Evolutionary conservation across 1,140 invertebrate genomes (phyloP).

Genomic region (Bicyclus anynana): DNA sequence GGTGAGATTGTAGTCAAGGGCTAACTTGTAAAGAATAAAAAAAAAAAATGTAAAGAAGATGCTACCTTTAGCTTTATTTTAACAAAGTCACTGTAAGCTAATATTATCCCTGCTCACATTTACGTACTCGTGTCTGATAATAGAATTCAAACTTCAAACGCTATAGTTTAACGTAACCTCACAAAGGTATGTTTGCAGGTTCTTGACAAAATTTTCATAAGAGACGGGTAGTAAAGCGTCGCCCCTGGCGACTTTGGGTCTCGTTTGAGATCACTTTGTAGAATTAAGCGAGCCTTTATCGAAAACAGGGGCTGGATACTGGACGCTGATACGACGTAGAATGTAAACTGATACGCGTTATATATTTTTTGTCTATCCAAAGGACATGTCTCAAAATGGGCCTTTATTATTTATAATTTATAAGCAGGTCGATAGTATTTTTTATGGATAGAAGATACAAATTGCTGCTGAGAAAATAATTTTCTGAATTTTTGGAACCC

Average conservation of each 20-base stretch:
- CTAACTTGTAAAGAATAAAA: too few species aligned
- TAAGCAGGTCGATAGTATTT: too few species aligned
- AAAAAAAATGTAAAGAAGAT: too few species aligned
- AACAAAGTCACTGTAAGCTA: neutral
- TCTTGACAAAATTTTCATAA: conserved; percentile 58
- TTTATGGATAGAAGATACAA: too few species aligned
- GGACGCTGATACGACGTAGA: conserved; percentile 15
- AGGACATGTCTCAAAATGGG: neutral
- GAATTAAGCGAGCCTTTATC: conserved; percentile 63
- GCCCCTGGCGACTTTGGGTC: conserved; percentile 54
- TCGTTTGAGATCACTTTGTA: conserved; percentile 64
- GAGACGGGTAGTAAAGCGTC: conserved; percentile 56
- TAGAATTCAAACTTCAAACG: conserved; percentile 2
- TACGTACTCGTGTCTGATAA: neutral
- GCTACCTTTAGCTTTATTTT: too few species aligned
- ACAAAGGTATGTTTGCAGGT: conserved; percentile 21
- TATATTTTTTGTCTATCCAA: neutral
- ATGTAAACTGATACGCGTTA: neutral
- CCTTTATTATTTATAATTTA: neutral
- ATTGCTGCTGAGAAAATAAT: too few species aligned
- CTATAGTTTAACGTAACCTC: conserved; percentile 5
- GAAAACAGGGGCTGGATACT: conserved; percentile 29
- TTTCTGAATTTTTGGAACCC: too few species aligned
- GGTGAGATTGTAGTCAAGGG: too few species aligned
- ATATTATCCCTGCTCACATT: neutral